Evolutionary conservation across 2,797 vertebrate species (phyloP).

Genomic region (Potorous gilbertii): DNA sequence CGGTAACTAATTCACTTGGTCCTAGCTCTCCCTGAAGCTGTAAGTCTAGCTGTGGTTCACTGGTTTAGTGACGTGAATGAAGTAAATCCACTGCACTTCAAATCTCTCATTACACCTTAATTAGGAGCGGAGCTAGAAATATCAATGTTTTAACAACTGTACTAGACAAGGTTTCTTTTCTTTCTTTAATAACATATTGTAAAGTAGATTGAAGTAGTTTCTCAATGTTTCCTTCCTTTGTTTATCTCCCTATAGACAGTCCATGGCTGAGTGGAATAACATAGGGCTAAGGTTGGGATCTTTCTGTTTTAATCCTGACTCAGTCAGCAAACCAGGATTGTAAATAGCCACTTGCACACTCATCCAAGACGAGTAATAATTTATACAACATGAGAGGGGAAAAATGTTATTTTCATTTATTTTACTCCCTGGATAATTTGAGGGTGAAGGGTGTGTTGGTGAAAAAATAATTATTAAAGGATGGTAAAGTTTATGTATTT

Average conservation of each 20-base stretch:
- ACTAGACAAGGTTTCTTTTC: constrained; percentile 72
- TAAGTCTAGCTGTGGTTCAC: constrained; percentile 40
- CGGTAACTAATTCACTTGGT: constrained; percentile 58
- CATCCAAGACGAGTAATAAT: constrained; percentile 16
- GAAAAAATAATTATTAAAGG: background rate
- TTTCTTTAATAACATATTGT: constrained; percentile 73
- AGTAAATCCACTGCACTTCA: constrained; percentile 70
- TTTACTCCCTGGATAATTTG: background rate
- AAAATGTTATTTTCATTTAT: background rate
- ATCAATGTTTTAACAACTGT: constrained; percentile 66
- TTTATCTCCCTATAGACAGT: constrained; percentile 34
- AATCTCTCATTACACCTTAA: constrained; percentile 75
- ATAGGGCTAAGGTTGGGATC: background rate
- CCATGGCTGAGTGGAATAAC: background rate
- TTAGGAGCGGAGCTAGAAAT: constrained; percentile 73
- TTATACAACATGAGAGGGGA: background rate
- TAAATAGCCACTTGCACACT: background rate
- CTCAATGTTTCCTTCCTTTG: constrained; percentile 57
- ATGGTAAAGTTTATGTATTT: background rate
- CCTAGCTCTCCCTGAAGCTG: constrained; percentile 67
- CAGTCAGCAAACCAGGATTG: background rate
- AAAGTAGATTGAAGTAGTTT: constrained; percentile 48
- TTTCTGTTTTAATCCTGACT: constrained; percentile 36
- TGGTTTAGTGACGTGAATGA: constrained; percentile 66
- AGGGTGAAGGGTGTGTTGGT: background rate